Conservation (phyloP, 2,113 vertebrate species). For the Clarias batrachus region DNA sequence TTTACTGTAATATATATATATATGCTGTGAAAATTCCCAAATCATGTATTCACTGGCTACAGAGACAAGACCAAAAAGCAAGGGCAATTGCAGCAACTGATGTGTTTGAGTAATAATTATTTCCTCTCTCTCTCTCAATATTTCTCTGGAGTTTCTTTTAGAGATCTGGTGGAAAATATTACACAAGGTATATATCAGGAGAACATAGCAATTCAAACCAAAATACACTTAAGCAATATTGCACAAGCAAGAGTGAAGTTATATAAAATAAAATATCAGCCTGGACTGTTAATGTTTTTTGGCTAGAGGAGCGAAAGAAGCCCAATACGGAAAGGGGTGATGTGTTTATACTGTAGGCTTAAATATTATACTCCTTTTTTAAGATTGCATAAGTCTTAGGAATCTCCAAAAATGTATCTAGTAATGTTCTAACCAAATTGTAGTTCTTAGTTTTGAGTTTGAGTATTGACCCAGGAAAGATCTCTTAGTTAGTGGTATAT, state of each 20-base stretch:
- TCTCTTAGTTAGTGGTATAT: too few species aligned
- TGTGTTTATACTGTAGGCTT: too few species aligned
- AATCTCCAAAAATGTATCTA: too few species aligned
- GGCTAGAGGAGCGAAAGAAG: too few species aligned
- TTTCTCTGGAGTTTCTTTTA: not conserved
- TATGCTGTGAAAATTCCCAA: not conserved
- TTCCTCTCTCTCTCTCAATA: not conserved
- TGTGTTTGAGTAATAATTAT: not conserved
- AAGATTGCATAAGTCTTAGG: too few species aligned
- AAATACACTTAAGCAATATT: not conserved
- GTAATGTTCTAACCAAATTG: too few species aligned
- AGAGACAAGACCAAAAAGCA: not conserved
- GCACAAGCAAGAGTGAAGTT: not conserved
- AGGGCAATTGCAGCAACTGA: not conserved
- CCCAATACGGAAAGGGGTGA: too few species aligned
- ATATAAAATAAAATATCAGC: not conserved
- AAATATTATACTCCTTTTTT: too few species aligned
- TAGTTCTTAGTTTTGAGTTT: too few species aligned
- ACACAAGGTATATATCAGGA: not conserved
- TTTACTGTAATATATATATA: not conserved
- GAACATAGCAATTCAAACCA: not conserved
- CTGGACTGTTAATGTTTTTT: not conserved
- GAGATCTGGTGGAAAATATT: not conserved
- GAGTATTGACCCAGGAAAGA: too few species aligned
- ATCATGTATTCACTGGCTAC: not conserved